Evolutionary conservation across 1,140 invertebrate species (phyloP).

Genomic region (Harpegnathos saltator): DNA sequence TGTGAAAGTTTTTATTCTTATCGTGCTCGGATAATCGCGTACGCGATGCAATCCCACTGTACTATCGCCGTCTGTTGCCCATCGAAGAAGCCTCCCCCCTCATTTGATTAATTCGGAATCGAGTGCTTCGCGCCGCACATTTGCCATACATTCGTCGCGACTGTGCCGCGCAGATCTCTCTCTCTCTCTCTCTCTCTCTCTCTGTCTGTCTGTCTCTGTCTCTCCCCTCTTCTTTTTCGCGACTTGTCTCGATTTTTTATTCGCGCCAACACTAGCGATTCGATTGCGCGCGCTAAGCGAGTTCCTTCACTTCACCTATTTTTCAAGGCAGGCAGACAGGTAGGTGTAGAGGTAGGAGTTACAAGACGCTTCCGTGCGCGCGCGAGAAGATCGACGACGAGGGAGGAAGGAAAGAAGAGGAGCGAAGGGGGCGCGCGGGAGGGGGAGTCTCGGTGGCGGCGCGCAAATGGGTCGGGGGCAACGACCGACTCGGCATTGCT

Average conservation of each 20-base stretch:
- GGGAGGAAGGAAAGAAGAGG: conserved; percentile 24
- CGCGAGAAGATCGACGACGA: not conserved
- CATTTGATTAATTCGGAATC: conserved; percentile 14
- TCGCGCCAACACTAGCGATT: not conserved
- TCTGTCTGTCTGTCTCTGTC: too few species aligned
- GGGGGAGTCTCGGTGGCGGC: conserved; percentile 45
- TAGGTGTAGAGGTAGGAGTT: not conserved
- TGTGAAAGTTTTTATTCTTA: conserved; percentile 45
- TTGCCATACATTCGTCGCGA: too few species aligned
- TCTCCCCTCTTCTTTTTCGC: too few species aligned
- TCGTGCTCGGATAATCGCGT: conserved; percentile 22
- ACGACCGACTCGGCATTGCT: conserved; percentile 76
- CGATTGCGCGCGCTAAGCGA: not conserved
- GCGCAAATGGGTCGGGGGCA: conserved; percentile 80
- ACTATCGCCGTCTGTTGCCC: not conserved
- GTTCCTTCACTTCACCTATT: conserved; percentile 10
- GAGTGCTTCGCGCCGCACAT: not conserved
- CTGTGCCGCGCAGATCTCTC: too few species aligned
- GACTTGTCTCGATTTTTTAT: too few species aligned
- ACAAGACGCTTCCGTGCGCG: not conserved
- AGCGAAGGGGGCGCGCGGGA: not conserved
- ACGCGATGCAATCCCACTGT: not conserved
- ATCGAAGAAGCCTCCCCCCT: not conserved
- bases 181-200: too few species aligned
- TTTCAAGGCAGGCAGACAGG: not conserved